phyloP scores from a whole-genome alignment of 1,140 invertebrate genomes.

The Meteorus sp. region DNA sequence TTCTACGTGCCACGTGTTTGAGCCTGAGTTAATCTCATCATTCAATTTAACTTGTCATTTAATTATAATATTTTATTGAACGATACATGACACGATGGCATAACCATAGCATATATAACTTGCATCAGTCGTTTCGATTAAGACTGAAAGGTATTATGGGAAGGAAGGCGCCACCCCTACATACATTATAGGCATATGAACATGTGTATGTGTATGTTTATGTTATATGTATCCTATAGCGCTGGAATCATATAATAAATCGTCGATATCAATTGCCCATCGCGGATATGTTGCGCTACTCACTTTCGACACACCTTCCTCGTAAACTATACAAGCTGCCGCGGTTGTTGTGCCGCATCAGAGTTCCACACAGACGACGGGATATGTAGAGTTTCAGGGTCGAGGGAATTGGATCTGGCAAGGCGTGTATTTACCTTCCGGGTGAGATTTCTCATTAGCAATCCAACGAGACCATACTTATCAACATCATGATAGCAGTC shows the following conservation, averaged over 20 bases:
- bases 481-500: neutral
- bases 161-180: too few relatives aligned
- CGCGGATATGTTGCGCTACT: constrained; percentile 15
- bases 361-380: neutral
- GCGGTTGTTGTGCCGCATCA: neutral
- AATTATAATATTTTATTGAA: too few relatives aligned
- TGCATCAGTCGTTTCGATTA: too few relatives aligned
- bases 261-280: constrained; percentile 25
- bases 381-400: constrained; percentile 1
- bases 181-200: too few relatives aligned
- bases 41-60: too few relatives aligned
- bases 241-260: constrained; percentile 23
- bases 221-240: neutral
- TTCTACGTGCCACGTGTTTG: too few relatives aligned
- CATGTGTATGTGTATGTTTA: neutral
- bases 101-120: too few relatives aligned
- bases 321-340: constrained; percentile 18
- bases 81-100: too few relatives aligned
- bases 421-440: constrained; percentile 15
- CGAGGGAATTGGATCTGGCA: constrained; percentile 7
- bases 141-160: too few relatives aligned
- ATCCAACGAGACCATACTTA: constrained; percentile 4
- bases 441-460: constrained; percentile 16
- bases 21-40: too few relatives aligned
- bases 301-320: constrained; percentile 28